Percentiles rank a stretch among this genome's conserved stretches.
Evolutionary conservation across 2,888 invertebrate species (phyloP).

Genomic region (Pheosia gnoma): DNA sequence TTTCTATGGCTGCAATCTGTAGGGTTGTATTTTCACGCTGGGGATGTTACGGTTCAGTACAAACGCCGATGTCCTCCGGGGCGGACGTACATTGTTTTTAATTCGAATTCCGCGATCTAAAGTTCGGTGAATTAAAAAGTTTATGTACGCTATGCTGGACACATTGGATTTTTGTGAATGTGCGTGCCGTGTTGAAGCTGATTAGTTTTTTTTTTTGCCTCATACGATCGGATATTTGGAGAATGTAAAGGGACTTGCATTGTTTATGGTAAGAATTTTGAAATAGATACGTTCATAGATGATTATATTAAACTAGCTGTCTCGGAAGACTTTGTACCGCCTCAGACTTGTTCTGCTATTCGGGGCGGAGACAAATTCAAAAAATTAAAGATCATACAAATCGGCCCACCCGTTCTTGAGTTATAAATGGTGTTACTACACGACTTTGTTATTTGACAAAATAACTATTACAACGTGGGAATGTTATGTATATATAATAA

Average conservation of each 20-base stretch:
- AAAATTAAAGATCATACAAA: too few relatives aligned
- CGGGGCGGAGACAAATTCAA: too few relatives aligned
- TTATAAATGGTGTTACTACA: too few relatives aligned
- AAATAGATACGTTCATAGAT: too few relatives aligned
- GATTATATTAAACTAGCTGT: too few relatives aligned
- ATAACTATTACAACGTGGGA: too few relatives aligned
- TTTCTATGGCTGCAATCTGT: conserved; percentile 4
- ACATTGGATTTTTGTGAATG: conserved; percentile 33
- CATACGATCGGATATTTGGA: conserved; percentile 13
- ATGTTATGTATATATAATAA: too few relatives aligned
- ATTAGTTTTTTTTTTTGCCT: conserved; percentile 11
- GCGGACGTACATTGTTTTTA: conserved; percentile 17
- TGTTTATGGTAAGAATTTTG: conserved; percentile 27
- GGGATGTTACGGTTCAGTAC: conserved; percentile 36
- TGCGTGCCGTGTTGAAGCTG: conserved; percentile 21
- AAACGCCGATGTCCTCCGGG: conserved; percentile 14
- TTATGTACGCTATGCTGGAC: conserved; percentile 18
- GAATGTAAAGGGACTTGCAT: conserved; percentile 24
- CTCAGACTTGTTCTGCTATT: too few relatives aligned
- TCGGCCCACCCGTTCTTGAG: too few relatives aligned
- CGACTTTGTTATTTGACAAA: too few relatives aligned
- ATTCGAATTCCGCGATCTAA: conserved; percentile 30
- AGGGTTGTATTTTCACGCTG: conserved; percentile 16
- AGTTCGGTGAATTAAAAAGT: conserved; percentile 43
- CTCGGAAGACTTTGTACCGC: too few relatives aligned